phyloP scores from a whole-genome alignment of 2,888 invertebrate species.

The Willowsia nigromaculata region DNA sequence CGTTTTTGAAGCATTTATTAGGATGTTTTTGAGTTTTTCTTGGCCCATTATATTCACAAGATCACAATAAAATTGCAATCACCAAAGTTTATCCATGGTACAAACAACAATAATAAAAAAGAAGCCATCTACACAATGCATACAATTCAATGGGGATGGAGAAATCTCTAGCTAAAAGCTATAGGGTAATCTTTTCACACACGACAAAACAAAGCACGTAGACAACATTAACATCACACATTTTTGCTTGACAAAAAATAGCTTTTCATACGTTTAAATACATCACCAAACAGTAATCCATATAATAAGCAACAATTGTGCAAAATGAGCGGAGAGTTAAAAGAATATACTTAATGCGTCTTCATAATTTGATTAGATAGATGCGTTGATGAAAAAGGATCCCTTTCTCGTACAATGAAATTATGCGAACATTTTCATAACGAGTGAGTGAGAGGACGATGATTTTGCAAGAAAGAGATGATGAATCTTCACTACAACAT shows the following conservation, averaged over 20 bases:
- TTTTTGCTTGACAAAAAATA: neutral
- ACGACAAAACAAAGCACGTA: neutral
- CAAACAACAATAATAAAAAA: neutral
- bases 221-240: neutral
- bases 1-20: slow-evolving; percentile 28
- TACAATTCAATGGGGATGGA: slow-evolving; percentile 41
- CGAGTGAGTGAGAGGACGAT: slow-evolving; percentile 1
- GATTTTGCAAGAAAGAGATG: slow-evolving; percentile 46
- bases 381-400: neutral
- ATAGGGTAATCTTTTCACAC: too few relatives aligned
- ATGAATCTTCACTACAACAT: slow-evolving; percentile 34
- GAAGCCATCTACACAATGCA: neutral
- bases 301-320: neutral
- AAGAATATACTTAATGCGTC: neutral
- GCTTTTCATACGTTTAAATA: neutral
- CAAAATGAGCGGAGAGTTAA: neutral
- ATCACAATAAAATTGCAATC: slow-evolving; percentile 21
- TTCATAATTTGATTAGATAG: neutral
- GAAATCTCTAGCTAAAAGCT: slow-evolving; percentile 46
- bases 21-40: slow-evolving; percentile 47
- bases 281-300: neutral
- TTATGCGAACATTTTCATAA: slow-evolving; percentile 25
- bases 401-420: neutral
- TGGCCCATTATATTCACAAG: slow-evolving; percentile 16
- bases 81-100: slow-evolving; percentile 43